Evolutionary conservation across 2,113 vertebrate species (phyloP).

Genomic region (Sinocyclocheilus maitianheensis): DNA sequence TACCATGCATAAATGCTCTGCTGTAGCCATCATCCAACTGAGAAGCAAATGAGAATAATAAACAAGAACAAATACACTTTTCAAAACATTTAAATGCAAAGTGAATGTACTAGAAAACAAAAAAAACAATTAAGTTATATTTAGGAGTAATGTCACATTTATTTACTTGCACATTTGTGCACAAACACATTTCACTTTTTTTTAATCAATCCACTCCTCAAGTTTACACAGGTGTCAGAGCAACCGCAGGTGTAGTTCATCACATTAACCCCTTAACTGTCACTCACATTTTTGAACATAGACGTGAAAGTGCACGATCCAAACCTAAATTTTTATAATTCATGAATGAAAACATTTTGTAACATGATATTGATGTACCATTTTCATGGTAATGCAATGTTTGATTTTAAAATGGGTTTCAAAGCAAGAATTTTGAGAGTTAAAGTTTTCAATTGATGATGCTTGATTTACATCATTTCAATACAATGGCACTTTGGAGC

Average conservation of each 20-base stretch:
- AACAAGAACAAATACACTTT: background rate
- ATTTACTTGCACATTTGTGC: background rate
- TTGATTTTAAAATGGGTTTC: no score
- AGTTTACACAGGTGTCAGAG: background rate
- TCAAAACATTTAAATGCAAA: background rate
- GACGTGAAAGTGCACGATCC: no score
- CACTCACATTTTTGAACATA: no score
- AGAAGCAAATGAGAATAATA: background rate
- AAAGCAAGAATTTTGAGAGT: no score
- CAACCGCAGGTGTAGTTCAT: background rate
- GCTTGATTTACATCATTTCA: background rate
- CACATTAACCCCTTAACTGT: background rate
- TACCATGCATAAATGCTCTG: background rate
- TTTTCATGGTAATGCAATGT: no score
- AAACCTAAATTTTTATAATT: no score
- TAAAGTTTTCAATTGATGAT: background rate
- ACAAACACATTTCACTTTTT: background rate
- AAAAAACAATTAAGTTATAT: no score
- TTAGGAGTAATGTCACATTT: background rate
- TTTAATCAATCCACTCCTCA: background rate
- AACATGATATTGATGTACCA: no score
- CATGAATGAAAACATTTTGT: no score
- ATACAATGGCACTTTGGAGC: background rate
- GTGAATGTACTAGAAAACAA: background rate
- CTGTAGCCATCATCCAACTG: conserved; percentile 31